Percentiles rank a stretch among this genome's conserved stretches.
phyloP scores from a whole-genome alignment of 2,797 vertebrate species.

The Ctenochaetus hawaiiensis region DNA sequence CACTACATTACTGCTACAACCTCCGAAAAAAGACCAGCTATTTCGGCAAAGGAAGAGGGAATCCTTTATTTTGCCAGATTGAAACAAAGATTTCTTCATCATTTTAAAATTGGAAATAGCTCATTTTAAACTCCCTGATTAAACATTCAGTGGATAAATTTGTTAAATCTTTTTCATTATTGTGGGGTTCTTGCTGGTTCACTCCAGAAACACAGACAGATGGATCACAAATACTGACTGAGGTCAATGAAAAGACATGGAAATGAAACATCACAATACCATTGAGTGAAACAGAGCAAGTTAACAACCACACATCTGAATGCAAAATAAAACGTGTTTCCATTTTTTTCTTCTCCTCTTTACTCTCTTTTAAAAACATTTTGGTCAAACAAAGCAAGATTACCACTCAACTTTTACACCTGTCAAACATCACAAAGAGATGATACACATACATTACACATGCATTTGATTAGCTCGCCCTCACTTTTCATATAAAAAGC shows the following conservation, averaged over 20 bases:
- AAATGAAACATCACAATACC: constrained; percentile 67
- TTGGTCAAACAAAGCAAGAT: constrained; percentile 59
- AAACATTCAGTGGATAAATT: constrained; percentile 14
- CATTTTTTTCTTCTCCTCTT: constrained; percentile 26
- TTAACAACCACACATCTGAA: constrained; percentile 59
- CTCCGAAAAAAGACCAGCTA: constrained; percentile 96
- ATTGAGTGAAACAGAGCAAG: constrained; percentile 49
- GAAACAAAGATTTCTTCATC: constrained; percentile 37
- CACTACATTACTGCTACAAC: constrained; percentile 82
- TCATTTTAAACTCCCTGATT: constrained; percentile 46
- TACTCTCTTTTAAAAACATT: constrained; percentile 44
- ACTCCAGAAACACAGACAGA: constrained; percentile 61
- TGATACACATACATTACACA: constrained; percentile 48
- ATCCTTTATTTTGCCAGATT: constrained; percentile 69
- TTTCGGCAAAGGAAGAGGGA: constrained; percentile 87
- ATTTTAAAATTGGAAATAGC: constrained; percentile 47
- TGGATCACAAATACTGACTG: constrained; percentile 65
- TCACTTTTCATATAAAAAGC: constrained; percentile 12
- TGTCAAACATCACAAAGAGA: constrained; percentile 55
- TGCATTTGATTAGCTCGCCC: constrained; percentile 44
- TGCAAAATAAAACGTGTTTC: constrained; percentile 43
- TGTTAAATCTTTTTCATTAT: constrained; percentile 8
- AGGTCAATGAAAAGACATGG: constrained; percentile 48
- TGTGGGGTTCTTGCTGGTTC: constrained; percentile 65
- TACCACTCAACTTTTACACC: constrained; percentile 64